Conservation (phyloP, 2,113 vertebrate genomes). For the Mesitornis unicolor region DNA sequence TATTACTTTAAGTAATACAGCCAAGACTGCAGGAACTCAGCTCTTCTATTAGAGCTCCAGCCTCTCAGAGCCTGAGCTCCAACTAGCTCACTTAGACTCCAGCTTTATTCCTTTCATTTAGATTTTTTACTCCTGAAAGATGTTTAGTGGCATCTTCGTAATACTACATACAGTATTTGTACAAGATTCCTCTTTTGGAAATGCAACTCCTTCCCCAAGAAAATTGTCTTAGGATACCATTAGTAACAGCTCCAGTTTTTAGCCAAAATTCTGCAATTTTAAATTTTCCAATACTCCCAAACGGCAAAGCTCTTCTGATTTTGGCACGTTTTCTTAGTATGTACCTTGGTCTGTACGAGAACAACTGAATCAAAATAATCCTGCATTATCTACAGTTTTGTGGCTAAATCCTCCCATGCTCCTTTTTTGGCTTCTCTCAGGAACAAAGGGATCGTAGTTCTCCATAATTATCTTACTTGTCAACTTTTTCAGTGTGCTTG, state of each 20-base stretch:
- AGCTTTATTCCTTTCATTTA: background rate
- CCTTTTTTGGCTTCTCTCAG: background rate
- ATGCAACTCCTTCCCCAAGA: background rate
- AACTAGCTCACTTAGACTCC: background rate
- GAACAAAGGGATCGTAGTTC: background rate
- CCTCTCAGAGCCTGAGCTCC: background rate
- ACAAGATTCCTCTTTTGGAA: background rate
- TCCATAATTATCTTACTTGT: background rate
- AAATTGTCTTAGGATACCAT: background rate
- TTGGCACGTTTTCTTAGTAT: background rate
- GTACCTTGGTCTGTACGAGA: background rate
- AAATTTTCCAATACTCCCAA: background rate
- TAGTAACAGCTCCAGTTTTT: background rate
- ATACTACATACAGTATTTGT: background rate
- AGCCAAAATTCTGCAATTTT: background rate
- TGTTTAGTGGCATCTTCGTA: background rate
- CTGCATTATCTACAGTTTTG: background rate
- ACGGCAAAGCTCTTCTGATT: background rate
- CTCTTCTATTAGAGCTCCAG: background rate
- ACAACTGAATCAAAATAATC: background rate
- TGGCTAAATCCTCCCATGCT: background rate
- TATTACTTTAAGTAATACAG: background rate
- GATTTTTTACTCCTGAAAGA: background rate
- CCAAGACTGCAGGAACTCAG: background rate
- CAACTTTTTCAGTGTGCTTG: background rate